phyloP scores from a whole-genome alignment of 2,888 invertebrate species.

The Megaustenia siamemsis region DNA sequence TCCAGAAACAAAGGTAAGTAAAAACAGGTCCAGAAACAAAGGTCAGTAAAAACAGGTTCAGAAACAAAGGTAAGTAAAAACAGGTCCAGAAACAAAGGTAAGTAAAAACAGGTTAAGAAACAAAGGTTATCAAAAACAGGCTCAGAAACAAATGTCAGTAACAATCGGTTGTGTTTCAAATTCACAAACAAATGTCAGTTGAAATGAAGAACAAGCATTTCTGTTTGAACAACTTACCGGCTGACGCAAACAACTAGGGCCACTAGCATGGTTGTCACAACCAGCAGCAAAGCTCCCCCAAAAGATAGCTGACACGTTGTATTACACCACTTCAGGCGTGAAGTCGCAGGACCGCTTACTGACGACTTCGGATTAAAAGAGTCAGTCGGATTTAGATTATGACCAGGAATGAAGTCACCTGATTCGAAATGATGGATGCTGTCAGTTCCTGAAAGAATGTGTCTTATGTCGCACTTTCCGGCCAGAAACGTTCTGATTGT shows the following conservation, averaged over 20 bases:
- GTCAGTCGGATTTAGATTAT: neutral
- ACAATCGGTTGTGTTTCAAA: no score
- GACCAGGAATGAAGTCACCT: neutral
- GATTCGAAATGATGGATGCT: neutral
- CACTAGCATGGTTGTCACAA: conserved; percentile 5
- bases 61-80: no score
- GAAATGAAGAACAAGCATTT: no score
- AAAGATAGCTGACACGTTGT: conserved; percentile 28
- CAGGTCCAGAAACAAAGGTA: no score
- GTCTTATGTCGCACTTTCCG: conserved; percentile 38
- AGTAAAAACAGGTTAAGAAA: no score
- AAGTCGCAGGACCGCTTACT: neutral
- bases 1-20: no score
- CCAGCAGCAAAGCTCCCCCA: conserved; percentile 36
- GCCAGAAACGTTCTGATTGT: conserved; percentile 39
- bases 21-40: no score
- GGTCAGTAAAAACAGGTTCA: no score
- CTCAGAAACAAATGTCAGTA: no score
- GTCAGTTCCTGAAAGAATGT: neutral
- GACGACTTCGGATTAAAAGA: neutral
- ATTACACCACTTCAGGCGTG: conserved; percentile 34
- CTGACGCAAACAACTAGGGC: conserved; percentile 26
- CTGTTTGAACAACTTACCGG: conserved; percentile 21
- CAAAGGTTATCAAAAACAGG: no score
- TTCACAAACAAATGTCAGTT: no score